Evolutionary conservation across 2,113 vertebrate genomes (phyloP).

Genomic region (Laticauda laticaudata): DNA sequence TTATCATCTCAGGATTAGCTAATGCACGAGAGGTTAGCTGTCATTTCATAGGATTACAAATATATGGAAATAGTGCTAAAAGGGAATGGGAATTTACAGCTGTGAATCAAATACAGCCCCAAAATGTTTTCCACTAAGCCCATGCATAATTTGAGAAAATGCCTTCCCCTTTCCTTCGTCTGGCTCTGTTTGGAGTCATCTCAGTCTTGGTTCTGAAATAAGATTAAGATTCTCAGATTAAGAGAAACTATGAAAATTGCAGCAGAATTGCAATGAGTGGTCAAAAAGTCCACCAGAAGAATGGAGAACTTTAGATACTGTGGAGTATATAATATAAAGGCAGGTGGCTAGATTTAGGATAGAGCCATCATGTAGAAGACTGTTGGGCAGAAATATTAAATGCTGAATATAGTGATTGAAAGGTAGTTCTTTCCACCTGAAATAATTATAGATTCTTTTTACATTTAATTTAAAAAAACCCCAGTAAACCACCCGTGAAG

Average conservation of each 20-base stretch:
- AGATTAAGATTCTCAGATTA: not conserved
- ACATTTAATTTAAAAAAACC: not conserved
- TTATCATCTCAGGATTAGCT: conserved; percentile 3
- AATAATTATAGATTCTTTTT: not conserved
- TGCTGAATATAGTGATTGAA: not conserved
- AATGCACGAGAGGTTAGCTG: conserved; percentile 18
- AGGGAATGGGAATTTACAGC: not conserved
- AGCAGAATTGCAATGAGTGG: not conserved
- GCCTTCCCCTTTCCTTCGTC: not conserved
- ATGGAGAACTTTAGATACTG: not conserved
- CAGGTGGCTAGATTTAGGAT: not conserved
- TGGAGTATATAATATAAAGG: not conserved
- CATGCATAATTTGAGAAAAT: not conserved
- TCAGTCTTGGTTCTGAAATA: not conserved
- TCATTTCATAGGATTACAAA: conserved; percentile 26
- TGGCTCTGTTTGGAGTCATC: not conserved
- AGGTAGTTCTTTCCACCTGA: not conserved
- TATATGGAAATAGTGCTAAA: conserved; percentile 14
- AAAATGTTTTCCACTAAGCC: not conserved
- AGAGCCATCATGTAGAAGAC: not conserved
- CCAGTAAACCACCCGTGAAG: not conserved
- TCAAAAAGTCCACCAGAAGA: conserved; percentile 2
- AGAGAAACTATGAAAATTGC: conserved; percentile 34
- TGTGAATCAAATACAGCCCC: not conserved
- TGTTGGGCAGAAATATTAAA: not conserved